These are phyloP conservation scores for Stichodactyla mertensii DNA, from an alignment of 64 coral and sea anemone genomes.

Conservation along the genomic window DNA sequence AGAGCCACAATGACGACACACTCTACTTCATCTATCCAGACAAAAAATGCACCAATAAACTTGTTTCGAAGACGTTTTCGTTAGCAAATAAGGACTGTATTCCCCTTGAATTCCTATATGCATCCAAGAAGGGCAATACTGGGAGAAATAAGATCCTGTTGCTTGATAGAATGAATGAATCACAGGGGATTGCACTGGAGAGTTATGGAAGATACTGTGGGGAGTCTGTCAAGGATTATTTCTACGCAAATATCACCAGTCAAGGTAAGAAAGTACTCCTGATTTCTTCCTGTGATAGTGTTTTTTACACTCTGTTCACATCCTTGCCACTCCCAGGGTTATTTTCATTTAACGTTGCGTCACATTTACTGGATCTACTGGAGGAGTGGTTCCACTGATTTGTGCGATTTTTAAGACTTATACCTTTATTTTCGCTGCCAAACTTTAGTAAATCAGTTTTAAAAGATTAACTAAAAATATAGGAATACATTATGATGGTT, in stretches of 20 bases:
- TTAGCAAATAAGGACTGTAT: background rate
- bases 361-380: too few species aligned
- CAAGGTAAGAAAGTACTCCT: background rate
- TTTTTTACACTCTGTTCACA: background rate
- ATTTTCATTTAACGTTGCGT: background rate
- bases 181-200: conserved; percentile 11
- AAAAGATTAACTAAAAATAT: too few species aligned
- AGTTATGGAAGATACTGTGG: conserved; percentile 17
- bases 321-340: background rate
- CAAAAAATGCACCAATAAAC: background rate
- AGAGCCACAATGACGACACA: conserved; percentile 5
- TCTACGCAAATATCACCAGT: conserved; percentile 40
- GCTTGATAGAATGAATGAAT: conserved; percentile 9
- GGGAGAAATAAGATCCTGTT: conserved; percentile 16
- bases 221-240: conserved; percentile 2
- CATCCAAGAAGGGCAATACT: conserved; percentile 15
- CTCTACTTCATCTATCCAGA: conserved; percentile 44
- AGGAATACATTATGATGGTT: too few species aligned
- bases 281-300: background rate
- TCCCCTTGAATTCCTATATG: conserved; percentile 47
- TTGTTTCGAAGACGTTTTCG: conserved; percentile 14
- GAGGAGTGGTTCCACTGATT: too few species aligned
- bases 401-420: too few species aligned
- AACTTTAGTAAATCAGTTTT: too few species aligned
- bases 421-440: too few species aligned